Evolutionary conservation across 2,113 vertebrate species (phyloP).

Genomic region (Thunnus maccoyii): DNA sequence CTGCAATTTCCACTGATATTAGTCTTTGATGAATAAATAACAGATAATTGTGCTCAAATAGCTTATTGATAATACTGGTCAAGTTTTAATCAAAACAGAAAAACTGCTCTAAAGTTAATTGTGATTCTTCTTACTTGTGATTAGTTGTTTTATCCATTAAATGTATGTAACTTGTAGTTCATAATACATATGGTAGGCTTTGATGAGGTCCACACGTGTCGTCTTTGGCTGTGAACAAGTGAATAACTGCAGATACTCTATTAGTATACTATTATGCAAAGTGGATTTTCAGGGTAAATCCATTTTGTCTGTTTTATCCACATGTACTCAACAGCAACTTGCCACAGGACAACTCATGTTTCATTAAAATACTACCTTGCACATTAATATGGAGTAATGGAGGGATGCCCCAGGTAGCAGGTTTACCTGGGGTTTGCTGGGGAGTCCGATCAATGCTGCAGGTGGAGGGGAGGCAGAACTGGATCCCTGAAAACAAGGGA

Average conservation of each 20-base stretch:
- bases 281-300: not conserved
- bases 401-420: conserved; percentile 27
- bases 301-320: not conserved
- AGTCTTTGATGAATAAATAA: conserved; percentile 71
- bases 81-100: not conserved
- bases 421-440: conserved; percentile 84
- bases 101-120: too few species aligned
- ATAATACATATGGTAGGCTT: not conserved
- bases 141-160: not conserved
- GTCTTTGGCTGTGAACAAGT: not conserved
- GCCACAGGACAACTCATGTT: conserved; percentile 2
- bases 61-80: conserved; percentile 41
- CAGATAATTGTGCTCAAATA: conserved; percentile 33
- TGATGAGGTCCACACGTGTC: not conserved
- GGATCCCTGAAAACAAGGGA: conserved; percentile 85
- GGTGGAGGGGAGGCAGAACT: conserved; percentile 85
- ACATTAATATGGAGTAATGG: conserved; percentile 1
- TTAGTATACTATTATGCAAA: not conserved
- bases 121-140: too few species aligned
- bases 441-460: conserved; percentile 80
- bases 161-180: not conserved
- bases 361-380: not conserved
- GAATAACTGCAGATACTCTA: not conserved
- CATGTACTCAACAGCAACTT: not conserved
- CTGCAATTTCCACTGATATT: conserved; percentile 63